These are phyloP conservation scores for Phocoena phocoena DNA, from an alignment of 2,113 vertebrate species.

Conservation along the genomic window DNA sequence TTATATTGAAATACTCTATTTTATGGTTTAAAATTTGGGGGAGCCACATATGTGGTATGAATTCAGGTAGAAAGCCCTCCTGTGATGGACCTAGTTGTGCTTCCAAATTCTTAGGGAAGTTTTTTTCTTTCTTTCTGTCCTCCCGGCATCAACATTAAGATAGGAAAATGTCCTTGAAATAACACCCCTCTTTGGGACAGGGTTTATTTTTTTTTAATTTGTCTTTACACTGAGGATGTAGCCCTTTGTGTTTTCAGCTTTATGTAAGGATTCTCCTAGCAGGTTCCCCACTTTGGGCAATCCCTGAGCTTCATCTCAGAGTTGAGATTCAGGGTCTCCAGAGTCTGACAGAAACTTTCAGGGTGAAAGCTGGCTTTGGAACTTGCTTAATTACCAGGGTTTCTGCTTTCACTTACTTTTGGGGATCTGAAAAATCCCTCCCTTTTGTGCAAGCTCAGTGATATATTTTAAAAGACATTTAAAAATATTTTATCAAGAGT, in stretches of 20 bases:
- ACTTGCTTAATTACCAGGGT: neutral
- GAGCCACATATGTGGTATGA: neutral
- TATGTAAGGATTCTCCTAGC: neutral
- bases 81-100: neutral
- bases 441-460: neutral
- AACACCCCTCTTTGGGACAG: neutral
- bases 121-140: neutral
- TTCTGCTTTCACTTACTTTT: neutral
- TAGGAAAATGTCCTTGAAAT: neutral
- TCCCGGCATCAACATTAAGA: neutral
- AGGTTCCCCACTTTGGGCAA: neutral
- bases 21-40: neutral
- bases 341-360: neutral
- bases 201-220: neutral
- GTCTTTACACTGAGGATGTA: neutral
- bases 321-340: neutral
- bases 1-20: conserved; percentile 10
- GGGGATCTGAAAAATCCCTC: neutral
- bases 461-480: neutral
- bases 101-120: neutral
- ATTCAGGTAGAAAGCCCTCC: neutral
- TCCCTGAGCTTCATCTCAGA: neutral
- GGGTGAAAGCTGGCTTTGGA: neutral
- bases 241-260: neutral
- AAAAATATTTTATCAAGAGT: neutral